Conservation (phyloP, 2,797 vertebrate species). For the Lepidocolaptes lacrymiger region DNA sequence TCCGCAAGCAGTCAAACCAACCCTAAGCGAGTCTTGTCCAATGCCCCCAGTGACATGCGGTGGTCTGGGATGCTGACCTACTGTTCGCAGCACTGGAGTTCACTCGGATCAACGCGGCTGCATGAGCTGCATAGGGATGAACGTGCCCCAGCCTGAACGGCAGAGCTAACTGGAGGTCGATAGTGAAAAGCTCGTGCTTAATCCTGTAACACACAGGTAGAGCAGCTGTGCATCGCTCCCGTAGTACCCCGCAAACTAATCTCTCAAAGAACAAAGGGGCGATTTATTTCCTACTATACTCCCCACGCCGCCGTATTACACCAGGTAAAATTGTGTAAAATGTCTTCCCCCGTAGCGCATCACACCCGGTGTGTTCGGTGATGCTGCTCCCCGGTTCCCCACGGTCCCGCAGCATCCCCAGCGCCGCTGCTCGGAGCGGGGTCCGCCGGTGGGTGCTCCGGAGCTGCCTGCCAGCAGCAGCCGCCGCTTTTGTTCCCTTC, state of each 20-base stretch:
- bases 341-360: background rate
- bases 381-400: background rate
- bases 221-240: background rate
- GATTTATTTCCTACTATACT: background rate
- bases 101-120: background rate
- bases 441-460: background rate
- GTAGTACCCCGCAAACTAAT: background rate
- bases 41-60: fast-evolving
- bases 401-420: background rate
- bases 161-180: background rate
- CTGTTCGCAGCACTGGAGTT: background rate
- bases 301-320: background rate
- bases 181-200: background rate
- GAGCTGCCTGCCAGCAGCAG: background rate
- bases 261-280: slow-evolving; percentile 18
- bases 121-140: background rate
- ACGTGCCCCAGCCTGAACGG: background rate
- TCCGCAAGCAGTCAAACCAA: background rate
- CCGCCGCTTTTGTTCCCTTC: slow-evolving; percentile 36
- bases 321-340: background rate
- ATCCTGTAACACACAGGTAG: background rate
- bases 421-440: background rate
- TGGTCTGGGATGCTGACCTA: background rate
- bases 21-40: background rate
- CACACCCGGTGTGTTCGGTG: fast-evolving